Percentiles rank a stretch among this genome's conserved stretches.
Evolutionary conservation across 2,797 vertebrate species (phyloP).

Genomic region (Manis javanica): DNA sequence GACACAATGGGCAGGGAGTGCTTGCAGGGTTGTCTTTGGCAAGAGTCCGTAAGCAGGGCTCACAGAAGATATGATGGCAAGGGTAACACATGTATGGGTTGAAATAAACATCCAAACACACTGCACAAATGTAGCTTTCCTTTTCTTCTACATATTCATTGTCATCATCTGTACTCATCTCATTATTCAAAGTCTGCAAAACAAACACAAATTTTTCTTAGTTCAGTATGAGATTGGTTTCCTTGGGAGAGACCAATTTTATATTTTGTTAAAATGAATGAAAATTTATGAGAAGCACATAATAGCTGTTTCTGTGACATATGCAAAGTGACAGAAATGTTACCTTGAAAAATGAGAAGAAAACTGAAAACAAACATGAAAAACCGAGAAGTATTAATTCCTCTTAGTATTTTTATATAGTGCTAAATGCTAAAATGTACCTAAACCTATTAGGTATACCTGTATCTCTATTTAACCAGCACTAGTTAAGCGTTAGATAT

Average conservation of each 20-base stretch:
- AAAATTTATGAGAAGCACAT: constrained; percentile 30
- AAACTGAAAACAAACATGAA: not conserved
- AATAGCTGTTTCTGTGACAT: not conserved
- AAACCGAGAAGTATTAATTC: not conserved
- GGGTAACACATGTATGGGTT: constrained; percentile 95
- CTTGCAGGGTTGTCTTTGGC: constrained; percentile 91
- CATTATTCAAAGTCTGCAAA: constrained; percentile 84
- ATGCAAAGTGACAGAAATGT: constrained; percentile 27
- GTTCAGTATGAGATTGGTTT: constrained; percentile 58
- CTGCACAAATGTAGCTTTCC: constrained; percentile 93
- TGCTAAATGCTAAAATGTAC: not conserved
- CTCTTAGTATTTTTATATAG: constrained; percentile 25
- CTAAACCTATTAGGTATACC: not conserved
- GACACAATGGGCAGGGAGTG: constrained; percentile 94
- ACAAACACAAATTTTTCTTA: constrained; percentile 73
- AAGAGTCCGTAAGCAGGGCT: constrained; percentile 94
- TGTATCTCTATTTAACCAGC: not conserved
- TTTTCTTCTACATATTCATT: constrained; percentile 85
- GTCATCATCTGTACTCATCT: constrained; percentile 89
- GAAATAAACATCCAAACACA: constrained; percentile 95
- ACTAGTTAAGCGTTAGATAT: not conserved
- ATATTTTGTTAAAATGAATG: constrained; percentile 42
- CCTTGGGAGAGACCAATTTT: not conserved
- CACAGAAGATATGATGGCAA: constrained; percentile 95
- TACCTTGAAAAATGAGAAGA: constrained; percentile 26